Evolutionary conservation across 1,140 invertebrate genomes (phyloP).

Genomic region (Listronotus oregonensis): DNA sequence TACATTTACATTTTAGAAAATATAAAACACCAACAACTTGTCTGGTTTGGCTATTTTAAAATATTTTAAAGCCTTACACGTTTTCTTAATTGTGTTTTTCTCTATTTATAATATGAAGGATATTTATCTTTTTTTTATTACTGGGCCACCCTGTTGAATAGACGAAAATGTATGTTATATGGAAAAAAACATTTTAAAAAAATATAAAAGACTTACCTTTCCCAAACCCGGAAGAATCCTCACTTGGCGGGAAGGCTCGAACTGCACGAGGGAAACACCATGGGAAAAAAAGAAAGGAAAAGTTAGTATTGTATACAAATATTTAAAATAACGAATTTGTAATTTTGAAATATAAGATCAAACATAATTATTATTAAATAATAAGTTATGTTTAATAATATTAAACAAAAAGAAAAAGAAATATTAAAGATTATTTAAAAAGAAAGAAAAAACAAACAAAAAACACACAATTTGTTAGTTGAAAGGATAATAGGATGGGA

Average conservation of each 20-base stretch:
- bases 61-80: too few species aligned
- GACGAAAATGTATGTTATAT: too few species aligned
- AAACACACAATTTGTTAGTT: slow-evolving; percentile 38
- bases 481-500: slow-evolving; percentile 12
- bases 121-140: too few species aligned
- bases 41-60: too few species aligned
- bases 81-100: too few species aligned
- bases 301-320: slow-evolving; percentile 31
- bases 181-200: too few species aligned
- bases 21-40: too few species aligned
- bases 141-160: too few species aligned
- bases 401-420: slow-evolving; percentile 2
- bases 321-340: not conserved
- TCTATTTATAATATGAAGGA: too few species aligned
- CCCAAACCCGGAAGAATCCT: slow-evolving; percentile 54
- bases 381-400: not conserved
- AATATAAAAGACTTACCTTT: slow-evolving; percentile 49
- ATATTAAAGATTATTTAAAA: slow-evolving; percentile 5
- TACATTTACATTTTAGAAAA: too few species aligned
- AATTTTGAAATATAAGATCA: too few species aligned
- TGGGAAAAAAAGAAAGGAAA: slow-evolving; percentile 41
- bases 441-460: slow-evolving; percentile 25
- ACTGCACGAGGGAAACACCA: slow-evolving; percentile 34
- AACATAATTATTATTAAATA: too few species aligned
- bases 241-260: slow-evolving; percentile 52